Percentiles rank a stretch among this genome's conserved stretches.
Evolutionary conservation across 1,140 invertebrate species (phyloP).

Genomic region (Drosophila subobscura): DNA sequence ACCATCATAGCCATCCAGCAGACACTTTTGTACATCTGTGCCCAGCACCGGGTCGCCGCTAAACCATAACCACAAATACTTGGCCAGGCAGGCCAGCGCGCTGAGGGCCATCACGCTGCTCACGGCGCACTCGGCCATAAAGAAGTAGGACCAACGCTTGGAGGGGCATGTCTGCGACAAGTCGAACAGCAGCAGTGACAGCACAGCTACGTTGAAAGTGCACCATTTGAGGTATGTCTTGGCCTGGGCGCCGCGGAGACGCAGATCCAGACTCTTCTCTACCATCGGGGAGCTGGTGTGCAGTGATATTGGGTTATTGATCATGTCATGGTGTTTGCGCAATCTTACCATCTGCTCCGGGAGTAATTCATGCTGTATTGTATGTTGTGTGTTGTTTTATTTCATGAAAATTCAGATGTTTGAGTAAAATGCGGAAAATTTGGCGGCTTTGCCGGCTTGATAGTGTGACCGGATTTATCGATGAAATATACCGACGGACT

Average conservation of each 20-base stretch:
- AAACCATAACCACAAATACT: constrained; percentile 78
- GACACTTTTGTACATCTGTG: constrained; percentile 77
- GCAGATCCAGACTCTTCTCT: constrained; percentile 56
- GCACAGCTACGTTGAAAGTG: constrained; percentile 53
- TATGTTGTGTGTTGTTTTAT: background rate
- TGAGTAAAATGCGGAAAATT: constrained; percentile 33
- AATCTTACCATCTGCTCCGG: constrained; percentile 26
- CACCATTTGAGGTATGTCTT: constrained; percentile 73
- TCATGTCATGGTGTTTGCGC: too few species aligned
- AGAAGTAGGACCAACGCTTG: constrained; percentile 40
- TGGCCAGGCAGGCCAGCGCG: constrained; percentile 81
- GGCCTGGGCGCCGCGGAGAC: constrained; percentile 48
- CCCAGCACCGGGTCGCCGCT: constrained; percentile 68
- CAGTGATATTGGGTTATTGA: background rate
- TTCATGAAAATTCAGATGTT: background rate
- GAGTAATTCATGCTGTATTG: constrained; percentile 30
- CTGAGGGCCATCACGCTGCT: constrained; percentile 76
- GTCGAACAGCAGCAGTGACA: constrained; percentile 63
- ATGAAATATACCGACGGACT: too few species aligned
- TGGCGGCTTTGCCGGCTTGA: background rate
- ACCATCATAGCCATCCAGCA: constrained; percentile 78
- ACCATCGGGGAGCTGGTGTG: constrained; percentile 49
- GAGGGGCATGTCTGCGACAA: constrained; percentile 53
- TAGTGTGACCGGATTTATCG: too few species aligned
- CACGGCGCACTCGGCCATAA: constrained; percentile 79